A percentile compares a stretch with the other conserved stretches of the same genome.
phyloP scores from a whole-genome alignment of 2,888 invertebrate genomes.

The Meta bourneti region DNA sequence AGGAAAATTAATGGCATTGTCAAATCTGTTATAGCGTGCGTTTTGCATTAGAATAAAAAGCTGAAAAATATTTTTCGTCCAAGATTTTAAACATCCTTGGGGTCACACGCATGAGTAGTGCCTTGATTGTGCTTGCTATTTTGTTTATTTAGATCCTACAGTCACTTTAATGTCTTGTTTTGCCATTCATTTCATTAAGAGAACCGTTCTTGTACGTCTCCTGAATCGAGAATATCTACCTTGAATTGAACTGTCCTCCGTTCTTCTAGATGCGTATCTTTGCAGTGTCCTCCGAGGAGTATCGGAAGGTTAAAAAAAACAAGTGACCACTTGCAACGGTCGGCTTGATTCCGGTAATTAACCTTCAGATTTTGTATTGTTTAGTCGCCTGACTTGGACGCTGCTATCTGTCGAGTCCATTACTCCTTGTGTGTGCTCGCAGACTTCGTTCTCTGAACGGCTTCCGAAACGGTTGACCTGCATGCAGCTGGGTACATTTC shows the following conservation, averaged over 20 bases:
- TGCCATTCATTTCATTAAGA: neutral
- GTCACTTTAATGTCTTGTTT: neutral
- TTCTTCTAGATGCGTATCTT: neutral
- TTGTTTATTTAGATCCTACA: too few species aligned
- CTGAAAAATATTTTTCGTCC: too few species aligned
- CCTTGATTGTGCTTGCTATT: too few species aligned
- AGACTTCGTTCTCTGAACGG: neutral
- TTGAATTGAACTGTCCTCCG: neutral
- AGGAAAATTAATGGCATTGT: too few species aligned
- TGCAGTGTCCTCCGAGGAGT: neutral
- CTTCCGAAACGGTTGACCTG: conserved; percentile 46
- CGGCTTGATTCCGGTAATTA: conserved; percentile 53
- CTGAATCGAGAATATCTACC: neutral
- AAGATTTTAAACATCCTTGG: too few species aligned
- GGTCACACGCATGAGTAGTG: too few species aligned
- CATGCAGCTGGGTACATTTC: conserved; percentile 41
- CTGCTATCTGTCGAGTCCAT: conserved; percentile 48
- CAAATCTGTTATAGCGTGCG: too few species aligned
- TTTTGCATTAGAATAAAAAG: too few species aligned
- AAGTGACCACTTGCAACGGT: conserved; percentile 11
- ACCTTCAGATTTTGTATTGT: conserved; percentile 51
- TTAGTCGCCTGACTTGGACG: conserved; percentile 14
- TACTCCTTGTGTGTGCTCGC: conserved; percentile 1
- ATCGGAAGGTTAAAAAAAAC: too few species aligned
- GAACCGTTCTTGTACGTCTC: neutral